Evolutionary conservation across 92 coral and sea anemone species (phyloP), one percentile per base, ranked within the genome.

Genomic region (Blastomussa wellsi): DNA sequence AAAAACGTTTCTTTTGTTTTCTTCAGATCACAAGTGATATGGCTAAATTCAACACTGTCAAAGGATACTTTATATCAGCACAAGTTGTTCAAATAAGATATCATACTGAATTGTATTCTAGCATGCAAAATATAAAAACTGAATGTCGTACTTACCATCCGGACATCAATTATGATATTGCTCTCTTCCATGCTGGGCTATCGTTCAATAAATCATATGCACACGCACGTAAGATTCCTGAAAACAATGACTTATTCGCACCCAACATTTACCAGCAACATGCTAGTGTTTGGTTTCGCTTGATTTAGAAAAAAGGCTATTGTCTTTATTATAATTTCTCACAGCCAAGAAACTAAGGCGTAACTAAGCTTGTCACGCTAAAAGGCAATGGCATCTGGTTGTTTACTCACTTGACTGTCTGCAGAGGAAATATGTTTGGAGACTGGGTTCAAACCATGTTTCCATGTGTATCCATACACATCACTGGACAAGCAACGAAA

Each of bases 101-200:
- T 73, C 51, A 8, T 8, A 33, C n/a, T 44, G 0, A 1, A 20
- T 20, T 51, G 17, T 9, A 76, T 13, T 19, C 14, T 22, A 48
- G 37, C 31, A 26, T 28, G 4, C 39, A 33, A 19, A 39, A 28
- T 39, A 26, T 8, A 13, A 35, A 17, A 39, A 49, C 15, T 76
- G 7, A 33, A 31, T 9, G 65, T 52, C 41, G 60, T 76, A 32
- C 80, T 48, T 55, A 77, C 81, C 81, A 37, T 52, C 69, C 33
- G 81, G 69, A 49, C 47, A 35, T 77, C 67, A 33, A 52, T 64
- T 31, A 36, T 52, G 48, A 52, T 55, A 77, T 77, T 53, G 17
- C n/a, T 77, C 10, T 51, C 69, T 20, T 77, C 81, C 81, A 77
- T 77, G 66, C 81, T 53, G 69, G 1, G 67, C 31, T 55, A 48